A percentile compares a stretch with the other conserved stretches of the same genome.
Evolutionary conservation across 2,113 vertebrate species (phyloP).

Genomic region (Ptychochromis oligacanthus): DNA sequence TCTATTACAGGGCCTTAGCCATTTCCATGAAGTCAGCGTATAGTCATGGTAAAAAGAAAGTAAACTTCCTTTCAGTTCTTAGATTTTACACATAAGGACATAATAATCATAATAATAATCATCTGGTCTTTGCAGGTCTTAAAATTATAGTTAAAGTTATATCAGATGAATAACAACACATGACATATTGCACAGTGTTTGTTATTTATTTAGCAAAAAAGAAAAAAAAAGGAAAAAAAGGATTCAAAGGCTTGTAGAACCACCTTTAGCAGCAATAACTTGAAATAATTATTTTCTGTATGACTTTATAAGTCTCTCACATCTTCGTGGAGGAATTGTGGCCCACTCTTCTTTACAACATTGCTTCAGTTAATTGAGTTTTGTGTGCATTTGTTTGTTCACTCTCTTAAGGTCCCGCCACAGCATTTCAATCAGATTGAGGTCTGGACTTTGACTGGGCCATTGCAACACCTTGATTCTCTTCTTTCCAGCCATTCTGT

Average conservation of each 20-base stretch:
- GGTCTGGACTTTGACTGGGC: neutral
- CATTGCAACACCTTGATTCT: neutral
- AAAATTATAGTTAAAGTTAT: neutral
- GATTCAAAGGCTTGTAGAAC: neutral
- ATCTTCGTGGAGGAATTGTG: neutral
- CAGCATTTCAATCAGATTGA: neutral
- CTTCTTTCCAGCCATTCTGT: too few relatives aligned
- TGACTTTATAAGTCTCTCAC: neutral
- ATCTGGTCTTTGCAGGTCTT: neutral
- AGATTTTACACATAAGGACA: neutral
- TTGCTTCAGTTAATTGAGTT: neutral
- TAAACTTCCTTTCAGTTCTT: neutral
- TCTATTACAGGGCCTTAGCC: too few relatives aligned
- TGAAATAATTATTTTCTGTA: neutral
- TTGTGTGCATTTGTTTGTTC: neutral
- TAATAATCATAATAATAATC: fast-evolving
- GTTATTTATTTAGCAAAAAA: neutral
- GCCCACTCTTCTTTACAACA: neutral
- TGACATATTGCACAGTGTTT: neutral
- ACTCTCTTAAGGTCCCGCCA: neutral
- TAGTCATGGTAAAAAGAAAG: neutral
- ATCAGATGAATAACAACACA: neutral
- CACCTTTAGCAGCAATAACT: neutral
- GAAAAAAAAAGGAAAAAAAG: neutral
- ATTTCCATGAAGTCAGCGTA: neutral